Percentiles rank a stretch among this genome's conserved stretches.
Evolutionary conservation across 2,797 vertebrate genomes (phyloP).

Genomic region (Acropternis orthonyx): DNA sequence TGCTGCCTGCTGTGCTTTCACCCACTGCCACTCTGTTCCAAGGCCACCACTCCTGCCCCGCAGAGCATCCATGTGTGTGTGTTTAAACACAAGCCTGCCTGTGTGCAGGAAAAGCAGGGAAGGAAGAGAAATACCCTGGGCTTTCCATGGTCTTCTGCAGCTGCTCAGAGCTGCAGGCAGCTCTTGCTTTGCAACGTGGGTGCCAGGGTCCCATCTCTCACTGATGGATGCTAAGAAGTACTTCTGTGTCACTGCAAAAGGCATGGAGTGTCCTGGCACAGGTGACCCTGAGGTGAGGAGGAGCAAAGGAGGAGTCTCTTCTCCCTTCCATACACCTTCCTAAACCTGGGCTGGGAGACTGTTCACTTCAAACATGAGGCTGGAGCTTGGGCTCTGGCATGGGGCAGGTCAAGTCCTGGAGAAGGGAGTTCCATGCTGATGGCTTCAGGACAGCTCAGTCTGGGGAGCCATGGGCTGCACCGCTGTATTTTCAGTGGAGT

Average conservation of each 20-base stretch:
- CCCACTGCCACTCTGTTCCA: rapidly evolving
- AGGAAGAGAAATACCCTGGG: neutral
- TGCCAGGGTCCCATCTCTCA: neutral
- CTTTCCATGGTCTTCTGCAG: neutral
- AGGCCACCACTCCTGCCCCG: neutral
- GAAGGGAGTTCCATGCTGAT: neutral
- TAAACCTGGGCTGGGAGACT: neutral
- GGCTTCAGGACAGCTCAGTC: neutral
- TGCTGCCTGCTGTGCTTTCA: neutral
- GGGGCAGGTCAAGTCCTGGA: neutral
- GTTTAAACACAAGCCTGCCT: rapidly evolving
- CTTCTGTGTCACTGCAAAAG: neutral
- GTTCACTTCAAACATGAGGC: rapidly evolving
- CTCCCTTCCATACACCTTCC: neutral
- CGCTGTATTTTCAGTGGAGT: neutral
- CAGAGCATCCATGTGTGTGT: rapidly evolving
- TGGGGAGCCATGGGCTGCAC: rapidly evolving
- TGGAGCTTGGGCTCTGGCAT: neutral
- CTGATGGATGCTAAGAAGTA: rapidly evolving
- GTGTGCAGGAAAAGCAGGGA: neutral
- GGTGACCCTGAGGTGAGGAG: rapidly evolving
- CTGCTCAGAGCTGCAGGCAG: neutral
- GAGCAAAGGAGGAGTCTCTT: neutral
- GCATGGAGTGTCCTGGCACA: neutral
- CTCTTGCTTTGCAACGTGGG: rapidly evolving